A percentile compares a stretch with the other conserved stretches of the same genome.
phyloP scores from a whole-genome alignment of 2,797 vertebrate species.

The Esox masquinongy region DNA sequence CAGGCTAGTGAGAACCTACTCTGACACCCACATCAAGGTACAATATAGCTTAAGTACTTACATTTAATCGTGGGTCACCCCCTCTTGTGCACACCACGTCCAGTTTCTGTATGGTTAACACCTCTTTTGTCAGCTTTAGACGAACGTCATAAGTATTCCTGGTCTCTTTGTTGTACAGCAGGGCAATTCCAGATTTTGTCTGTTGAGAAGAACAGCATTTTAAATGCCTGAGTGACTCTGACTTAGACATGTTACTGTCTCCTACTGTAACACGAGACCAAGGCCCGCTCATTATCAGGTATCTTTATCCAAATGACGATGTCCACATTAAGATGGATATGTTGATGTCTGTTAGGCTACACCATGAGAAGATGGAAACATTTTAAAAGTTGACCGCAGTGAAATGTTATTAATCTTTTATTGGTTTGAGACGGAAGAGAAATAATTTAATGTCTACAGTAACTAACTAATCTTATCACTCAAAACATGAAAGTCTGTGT shows the following conservation, averaged over 20 bases:
- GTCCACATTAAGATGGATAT: background rate
- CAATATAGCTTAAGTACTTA: slow-evolving; percentile 79
- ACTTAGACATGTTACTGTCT: background rate
- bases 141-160: slow-evolving; percentile 87
- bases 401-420: background rate
- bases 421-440: background rate
- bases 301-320: no score
- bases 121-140: slow-evolving; percentile 87
- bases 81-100: slow-evolving; percentile 87
- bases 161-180: slow-evolving; percentile 82
- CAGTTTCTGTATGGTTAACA: slow-evolving; percentile 89
- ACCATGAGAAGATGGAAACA: background rate
- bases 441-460: background rate
- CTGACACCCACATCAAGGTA: slow-evolving; percentile 22
- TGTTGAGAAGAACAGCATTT: slow-evolving; percentile 68
- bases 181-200: slow-evolving; percentile 88
- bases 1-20: slow-evolving; percentile 23
- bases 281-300: no score
- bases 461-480: background rate
- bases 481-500: background rate
- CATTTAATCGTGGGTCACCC: slow-evolving; percentile 81
- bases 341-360: background rate
- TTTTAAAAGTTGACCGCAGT: background rate
- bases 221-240: slow-evolving; percentile 50
- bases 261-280: no score